These are phyloP conservation scores for Enteromius treurensis DNA, from an alignment of 2,797 vertebrate genomes.

Conservation along the genomic window DNA sequence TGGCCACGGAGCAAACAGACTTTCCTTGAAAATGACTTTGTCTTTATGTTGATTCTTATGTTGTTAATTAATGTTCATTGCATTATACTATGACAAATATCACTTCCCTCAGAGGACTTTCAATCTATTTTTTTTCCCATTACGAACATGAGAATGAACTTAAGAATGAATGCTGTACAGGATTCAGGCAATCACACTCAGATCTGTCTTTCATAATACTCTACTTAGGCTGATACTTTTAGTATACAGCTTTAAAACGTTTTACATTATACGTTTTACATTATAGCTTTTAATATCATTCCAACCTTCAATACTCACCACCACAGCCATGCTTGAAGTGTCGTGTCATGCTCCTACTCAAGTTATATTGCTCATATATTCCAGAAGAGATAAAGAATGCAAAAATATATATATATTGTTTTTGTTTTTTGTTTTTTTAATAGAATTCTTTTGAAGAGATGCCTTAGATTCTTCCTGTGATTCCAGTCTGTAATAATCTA, in stretches of 20 bases:
- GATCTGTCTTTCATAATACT: background rate
- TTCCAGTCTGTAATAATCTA: background rate
- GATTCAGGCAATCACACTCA: background rate
- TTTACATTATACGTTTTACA: background rate
- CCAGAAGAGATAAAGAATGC: background rate
- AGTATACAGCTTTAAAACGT: background rate
- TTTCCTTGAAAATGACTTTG: background rate
- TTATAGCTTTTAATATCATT: background rate
- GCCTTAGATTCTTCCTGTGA: background rate
- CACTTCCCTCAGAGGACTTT: background rate
- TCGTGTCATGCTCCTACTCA: background rate
- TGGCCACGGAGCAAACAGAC: background rate
- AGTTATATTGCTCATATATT: background rate
- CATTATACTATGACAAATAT: background rate
- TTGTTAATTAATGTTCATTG: background rate
- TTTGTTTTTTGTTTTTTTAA: background rate
- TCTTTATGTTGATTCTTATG: background rate
- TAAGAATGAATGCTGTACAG: background rate
- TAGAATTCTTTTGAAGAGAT: background rate
- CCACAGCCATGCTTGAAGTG: background rate
- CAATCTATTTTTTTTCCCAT: background rate
- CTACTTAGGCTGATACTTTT: background rate
- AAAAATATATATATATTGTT: background rate
- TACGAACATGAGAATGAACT: background rate
- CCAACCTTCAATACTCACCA: background rate